phyloP scores from a whole-genome alignment of 2,113 vertebrate species.

The Poeciliopsis prolifica region DNA sequence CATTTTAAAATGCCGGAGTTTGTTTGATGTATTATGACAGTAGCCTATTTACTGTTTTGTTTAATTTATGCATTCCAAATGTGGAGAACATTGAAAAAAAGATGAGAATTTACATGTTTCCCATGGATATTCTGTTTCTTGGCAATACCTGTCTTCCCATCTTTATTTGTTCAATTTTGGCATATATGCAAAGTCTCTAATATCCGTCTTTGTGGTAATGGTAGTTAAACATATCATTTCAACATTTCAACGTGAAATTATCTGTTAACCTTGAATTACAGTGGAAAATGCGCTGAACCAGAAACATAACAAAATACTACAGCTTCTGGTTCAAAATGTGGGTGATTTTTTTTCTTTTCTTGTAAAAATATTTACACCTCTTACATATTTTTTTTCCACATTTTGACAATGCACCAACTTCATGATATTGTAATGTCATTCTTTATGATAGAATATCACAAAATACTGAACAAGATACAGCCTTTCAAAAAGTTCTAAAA shows the following conservation, averaged over 20 bases:
- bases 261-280: conserved; percentile 12
- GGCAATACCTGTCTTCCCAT: conserved; percentile 51
- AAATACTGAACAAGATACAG: not conserved
- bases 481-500: not conserved
- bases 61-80: conserved; percentile 1
- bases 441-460: not conserved
- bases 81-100: conserved; percentile 8
- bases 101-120: conserved; percentile 34
- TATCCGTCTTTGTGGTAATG: conserved; percentile 21
- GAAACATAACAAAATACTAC: too few relatives aligned
- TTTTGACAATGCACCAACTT: not conserved
- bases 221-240: conserved; percentile 29
- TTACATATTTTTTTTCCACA: not conserved
- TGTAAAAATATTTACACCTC: not conserved
- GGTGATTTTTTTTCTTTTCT: not conserved
- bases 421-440: not conserved
- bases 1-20: conserved; percentile 28
- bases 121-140: conserved; percentile 51
- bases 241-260: conserved; percentile 33
- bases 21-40: conserved; percentile 39
- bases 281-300: conserved; percentile 13
- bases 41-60: conserved; percentile 25
- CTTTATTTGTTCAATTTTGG: conserved; percentile 44
- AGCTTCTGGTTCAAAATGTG: not conserved
- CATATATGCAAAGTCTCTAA: conserved; percentile 23